Base-by-base conservation (phyloP, 2,888 invertebrate genomes). In the Dilophus febrilis region DNA sequence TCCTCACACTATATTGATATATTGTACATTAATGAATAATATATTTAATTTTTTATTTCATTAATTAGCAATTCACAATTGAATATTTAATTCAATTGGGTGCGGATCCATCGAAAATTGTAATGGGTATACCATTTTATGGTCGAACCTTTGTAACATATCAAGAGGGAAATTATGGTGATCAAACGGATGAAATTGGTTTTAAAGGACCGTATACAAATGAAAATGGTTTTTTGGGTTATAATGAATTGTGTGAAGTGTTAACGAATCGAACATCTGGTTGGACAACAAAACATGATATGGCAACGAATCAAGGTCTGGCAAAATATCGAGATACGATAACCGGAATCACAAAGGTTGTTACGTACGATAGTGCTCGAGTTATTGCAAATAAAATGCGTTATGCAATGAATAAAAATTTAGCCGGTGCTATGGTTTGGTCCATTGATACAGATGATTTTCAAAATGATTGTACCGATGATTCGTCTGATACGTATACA, bases 361-460 rank as follows among this genome's bases (percentile, higher is more conserved):
- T 88, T 12, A 64, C 75, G 0, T 90, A 79, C 50, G 90, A 90
- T 49, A 75, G 84, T 51, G 68, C 74, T 0, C 66, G 72, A 17
- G 83, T 86, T 12, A 72, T 90, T 35, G 70, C 69, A 17, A 68
- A 72, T 31, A 88, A 88, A 70, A 77, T 86, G 46, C 55, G 71
- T 53, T 72, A 71, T 53, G 76, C 76, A 1, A 66, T 77, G 53
- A 66, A 69, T 44, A 67, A 72, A 48, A 67, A 68, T 4, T 59
- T 90, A 1, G 83, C 75, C 0, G 88, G 88, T 2, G 70, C 79
- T 1, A 87, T 88, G 86, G 74, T 86, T 5, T 88, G 88, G 88
- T 83, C 85, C 29, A 72, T 87, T 72, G 88, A 88, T 56, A 88
- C 85, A 0, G 88, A 90, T 47, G 88, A 88, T 59, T 87, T 86